Conservation (phyloP, 1,140 invertebrate genomes). For the Micrasema longulum region DNA sequence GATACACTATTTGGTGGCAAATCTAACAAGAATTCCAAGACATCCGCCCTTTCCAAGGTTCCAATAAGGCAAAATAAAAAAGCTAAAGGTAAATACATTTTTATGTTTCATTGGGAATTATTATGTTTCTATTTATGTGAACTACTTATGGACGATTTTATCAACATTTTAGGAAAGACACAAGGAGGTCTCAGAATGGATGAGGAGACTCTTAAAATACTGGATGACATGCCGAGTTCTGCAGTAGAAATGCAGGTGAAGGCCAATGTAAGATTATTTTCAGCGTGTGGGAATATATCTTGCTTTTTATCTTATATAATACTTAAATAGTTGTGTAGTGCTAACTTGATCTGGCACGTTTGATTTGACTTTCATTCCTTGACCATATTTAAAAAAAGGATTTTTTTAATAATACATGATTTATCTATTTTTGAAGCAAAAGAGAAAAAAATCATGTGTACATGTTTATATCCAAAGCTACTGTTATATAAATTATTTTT, state of each 20-base stretch:
- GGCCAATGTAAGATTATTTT: conserved; percentile 82
- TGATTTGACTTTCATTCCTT: too few relatives aligned
- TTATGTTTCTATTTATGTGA: too few relatives aligned
- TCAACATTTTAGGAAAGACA: conserved; percentile 67
- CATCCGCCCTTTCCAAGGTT: conserved; percentile 57
- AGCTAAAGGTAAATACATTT: conserved; percentile 43
- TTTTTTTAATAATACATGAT: too few relatives aligned
- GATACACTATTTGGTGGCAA: conserved; percentile 70
- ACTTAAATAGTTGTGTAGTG: too few relatives aligned
- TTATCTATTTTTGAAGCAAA: too few relatives aligned
- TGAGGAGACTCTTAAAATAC: conserved; percentile 81
- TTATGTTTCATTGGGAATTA: too few relatives aligned
- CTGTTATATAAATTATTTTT: too few relatives aligned
- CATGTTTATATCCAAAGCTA: too few relatives aligned
- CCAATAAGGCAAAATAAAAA: conserved; percentile 67
- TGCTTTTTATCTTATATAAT: background rate
- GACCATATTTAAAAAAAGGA: too few relatives aligned
- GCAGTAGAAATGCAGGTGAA: conserved; percentile 96
- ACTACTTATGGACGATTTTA: too few relatives aligned
- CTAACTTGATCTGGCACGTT: too few relatives aligned
- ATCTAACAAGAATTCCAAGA: conserved; percentile 59
- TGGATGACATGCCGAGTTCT: conserved; percentile 91
- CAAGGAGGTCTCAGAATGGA: conserved; percentile 77
- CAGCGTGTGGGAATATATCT: conserved; percentile 30
- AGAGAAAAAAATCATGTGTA: too few relatives aligned